Evolutionary conservation across 2,797 vertebrate species (phyloP), one percentile per base, ranked within the genome.

Genomic region (Muraenolepis orangiensis): DNA sequence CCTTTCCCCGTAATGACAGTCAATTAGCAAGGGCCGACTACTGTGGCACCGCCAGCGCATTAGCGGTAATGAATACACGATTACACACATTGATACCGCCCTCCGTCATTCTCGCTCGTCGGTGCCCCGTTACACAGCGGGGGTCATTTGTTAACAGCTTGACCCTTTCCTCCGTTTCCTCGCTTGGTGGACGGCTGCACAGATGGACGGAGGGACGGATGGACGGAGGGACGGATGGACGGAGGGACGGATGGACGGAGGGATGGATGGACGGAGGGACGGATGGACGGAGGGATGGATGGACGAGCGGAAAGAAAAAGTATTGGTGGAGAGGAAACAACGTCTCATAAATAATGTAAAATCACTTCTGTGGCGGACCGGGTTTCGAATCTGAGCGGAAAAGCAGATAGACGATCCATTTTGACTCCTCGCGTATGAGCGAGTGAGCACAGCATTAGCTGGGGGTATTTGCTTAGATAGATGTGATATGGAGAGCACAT

Each of bases 11-110:
- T 84, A 82, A 89, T 86, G 85, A 85, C 85, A 81, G 72, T 80
- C 84, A 88, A 87, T 92, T 87, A 89, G 84, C 64, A 73, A 75
- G n/a, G n/a, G 81, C 78, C 77, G 85, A 90, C 90, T 87, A 91
- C 78, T 42, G 82, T 38, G 74, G 78, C 76, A 82, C 89, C 86
- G 89, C 1, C 36, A 74, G 66, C 72, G 70, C 87, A 90, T 90
- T 89, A 91, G 80, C 75, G 69, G 77, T 87, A 88, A 88, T 86
- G 86, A 91, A 87, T 72, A 84, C 80, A 75, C 61, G 26, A 85
- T 83, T 81, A 77, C 77, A 85, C 84, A 88, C 89, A 89, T 64
- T 67, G 80, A 82, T 81, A 79, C 30, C 1, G 32, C 75, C 83
- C 84, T 80, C 89, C 87, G 85, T 81, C 80, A 80, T 51, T 70